phyloP scores from a whole-genome alignment of 1,140 invertebrate species.

The Achatina immaculata region DNA sequence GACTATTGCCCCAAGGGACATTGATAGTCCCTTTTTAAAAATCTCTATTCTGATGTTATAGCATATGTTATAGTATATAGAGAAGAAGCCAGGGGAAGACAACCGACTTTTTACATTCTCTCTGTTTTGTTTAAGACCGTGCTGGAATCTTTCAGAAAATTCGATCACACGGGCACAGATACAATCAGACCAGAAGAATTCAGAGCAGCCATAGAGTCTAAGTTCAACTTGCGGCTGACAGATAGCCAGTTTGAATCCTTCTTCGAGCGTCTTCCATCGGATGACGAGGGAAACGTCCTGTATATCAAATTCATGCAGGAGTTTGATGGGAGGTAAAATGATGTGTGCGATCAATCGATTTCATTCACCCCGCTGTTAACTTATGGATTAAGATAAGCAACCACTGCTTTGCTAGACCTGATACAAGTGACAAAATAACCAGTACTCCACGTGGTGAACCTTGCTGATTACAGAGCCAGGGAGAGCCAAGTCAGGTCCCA shows the following conservation, averaged over 20 bases:
- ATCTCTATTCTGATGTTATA: no score
- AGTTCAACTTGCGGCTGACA: constrained; percentile 65
- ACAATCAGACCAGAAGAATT: constrained; percentile 69
- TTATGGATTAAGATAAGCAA: not conserved
- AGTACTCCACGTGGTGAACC: no score
- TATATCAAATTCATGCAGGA: constrained; percentile 70
- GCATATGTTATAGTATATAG: no score
- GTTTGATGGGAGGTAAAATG: constrained; percentile 69
- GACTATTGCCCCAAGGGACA: no score
- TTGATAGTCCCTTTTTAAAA: no score
- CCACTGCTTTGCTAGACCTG: no score
- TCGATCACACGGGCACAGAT: constrained; percentile 65
- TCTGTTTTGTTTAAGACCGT: not conserved
- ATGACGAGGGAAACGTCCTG: constrained; percentile 67
- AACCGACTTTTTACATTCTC: no score
- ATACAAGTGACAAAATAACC: no score
- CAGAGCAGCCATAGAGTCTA: constrained; percentile 68
- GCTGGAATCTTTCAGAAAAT: constrained; percentile 46
- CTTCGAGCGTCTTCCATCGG: constrained; percentile 66
- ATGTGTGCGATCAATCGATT: not conserved
- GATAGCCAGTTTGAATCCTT: constrained; percentile 67
- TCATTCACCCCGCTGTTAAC: not conserved
- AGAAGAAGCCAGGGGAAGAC: no score
- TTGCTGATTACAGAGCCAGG: no score
- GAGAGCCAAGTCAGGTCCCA: no score